phyloP scores from a whole-genome alignment of 2,888 invertebrate species.

The Lamproptera curius region DNA sequence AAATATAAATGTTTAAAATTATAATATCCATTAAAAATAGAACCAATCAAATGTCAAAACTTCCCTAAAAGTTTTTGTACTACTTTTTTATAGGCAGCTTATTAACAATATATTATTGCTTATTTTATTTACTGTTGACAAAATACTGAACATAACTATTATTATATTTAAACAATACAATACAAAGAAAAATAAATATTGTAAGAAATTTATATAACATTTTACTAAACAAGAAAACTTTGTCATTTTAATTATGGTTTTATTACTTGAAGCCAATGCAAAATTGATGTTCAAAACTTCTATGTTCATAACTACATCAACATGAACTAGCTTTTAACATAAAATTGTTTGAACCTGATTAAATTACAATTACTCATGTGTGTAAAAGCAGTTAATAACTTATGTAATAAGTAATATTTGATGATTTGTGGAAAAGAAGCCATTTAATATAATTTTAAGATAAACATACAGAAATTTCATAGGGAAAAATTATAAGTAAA shows the following conservation, averaged over 20 bases:
- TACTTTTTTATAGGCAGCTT: conserved; percentile 12
- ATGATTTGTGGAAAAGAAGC: background rate
- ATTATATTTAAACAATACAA: no score
- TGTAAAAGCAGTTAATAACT: background rate
- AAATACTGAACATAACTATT: conserved; percentile 14
- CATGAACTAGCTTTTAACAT: conserved; percentile 8
- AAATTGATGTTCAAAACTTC: background rate
- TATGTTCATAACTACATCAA: conserved; percentile 12
- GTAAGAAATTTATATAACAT: background rate
- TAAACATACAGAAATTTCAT: background rate
- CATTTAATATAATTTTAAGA: background rate
- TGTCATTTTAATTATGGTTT: background rate
- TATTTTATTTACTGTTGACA: conserved; percentile 9
- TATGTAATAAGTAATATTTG: conserved; percentile 14
- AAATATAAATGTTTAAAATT: conserved; percentile 22
- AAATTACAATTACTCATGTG: background rate
- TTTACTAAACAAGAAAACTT: background rate
- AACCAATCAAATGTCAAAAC: conserved; percentile 6
- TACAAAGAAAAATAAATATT: background rate
- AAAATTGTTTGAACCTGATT: background rate
- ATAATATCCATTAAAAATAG: conserved; percentile 17
- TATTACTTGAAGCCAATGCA: background rate
- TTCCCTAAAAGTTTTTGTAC: conserved; percentile 17
- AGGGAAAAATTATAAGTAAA: background rate
- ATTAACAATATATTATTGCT: conserved; percentile 14